A percentile compares a stretch with the other conserved stretches of the same genome.
These are phyloP conservation scores for Xiphorhynchus elegans DNA, from an alignment of 2,113 vertebrate genomes.

Conservation along the genomic window DNA sequence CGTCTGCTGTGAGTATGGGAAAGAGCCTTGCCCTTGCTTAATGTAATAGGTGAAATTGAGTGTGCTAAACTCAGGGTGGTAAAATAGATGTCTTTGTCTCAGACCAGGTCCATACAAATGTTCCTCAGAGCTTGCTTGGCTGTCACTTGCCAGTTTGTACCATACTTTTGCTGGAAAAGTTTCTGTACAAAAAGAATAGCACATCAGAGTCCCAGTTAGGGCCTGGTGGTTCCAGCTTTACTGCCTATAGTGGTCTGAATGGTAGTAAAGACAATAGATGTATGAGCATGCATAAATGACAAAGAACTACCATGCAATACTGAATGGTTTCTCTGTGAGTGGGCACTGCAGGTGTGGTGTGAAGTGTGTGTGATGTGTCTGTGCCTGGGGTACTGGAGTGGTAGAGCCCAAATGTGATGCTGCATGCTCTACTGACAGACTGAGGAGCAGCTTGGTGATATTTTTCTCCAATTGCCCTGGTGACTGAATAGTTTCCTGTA, in stretches of 20 bases:
- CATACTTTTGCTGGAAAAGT: not conserved
- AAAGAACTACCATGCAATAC: not conserved
- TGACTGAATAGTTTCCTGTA: not conserved
- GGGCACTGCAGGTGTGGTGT: not conserved
- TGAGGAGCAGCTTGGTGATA: not conserved
- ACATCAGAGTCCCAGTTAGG: not conserved
- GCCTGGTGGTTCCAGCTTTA: not conserved
- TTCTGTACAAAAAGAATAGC: not conserved
- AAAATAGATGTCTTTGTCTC: not conserved
- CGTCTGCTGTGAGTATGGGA: not conserved
- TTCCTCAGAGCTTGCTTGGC: not conserved
- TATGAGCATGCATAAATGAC: not conserved
- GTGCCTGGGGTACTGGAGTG: not conserved
- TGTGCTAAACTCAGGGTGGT: not conserved
- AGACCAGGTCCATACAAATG: not conserved
- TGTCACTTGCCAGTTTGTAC: not conserved
- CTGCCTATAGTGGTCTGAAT: not conserved
- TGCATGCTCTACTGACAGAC: not conserved
- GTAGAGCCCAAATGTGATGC: not conserved
- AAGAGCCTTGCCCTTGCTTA: not conserved
- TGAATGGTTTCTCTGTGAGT: not conserved
- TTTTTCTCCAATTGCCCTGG: not conserved
- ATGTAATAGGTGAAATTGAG: not conserved
- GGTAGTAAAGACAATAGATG: not conserved
- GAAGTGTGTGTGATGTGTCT: not conserved